phyloP scores from a whole-genome alignment of 2,797 vertebrate species.

The Leuciscus waleckii region DNA sequence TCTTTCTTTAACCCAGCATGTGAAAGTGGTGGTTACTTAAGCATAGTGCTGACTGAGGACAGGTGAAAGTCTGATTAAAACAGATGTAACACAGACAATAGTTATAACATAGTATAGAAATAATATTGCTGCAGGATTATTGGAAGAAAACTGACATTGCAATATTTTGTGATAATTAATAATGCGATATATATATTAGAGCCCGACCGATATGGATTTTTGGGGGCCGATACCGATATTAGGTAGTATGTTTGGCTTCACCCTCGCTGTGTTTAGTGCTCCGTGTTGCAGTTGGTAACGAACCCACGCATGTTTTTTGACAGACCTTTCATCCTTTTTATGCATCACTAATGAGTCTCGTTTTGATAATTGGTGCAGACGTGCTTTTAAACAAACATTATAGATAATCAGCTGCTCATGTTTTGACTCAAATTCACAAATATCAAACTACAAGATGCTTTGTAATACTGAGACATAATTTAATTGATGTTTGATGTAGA shows the following conservation, averaged over 20 bases:
- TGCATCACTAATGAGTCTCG: not conserved
- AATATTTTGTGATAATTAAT: too few species aligned
- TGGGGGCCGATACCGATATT: too few species aligned
- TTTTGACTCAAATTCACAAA: not conserved
- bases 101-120: too few species aligned
- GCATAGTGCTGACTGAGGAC: too few species aligned
- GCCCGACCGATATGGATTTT: too few species aligned
- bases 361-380: constrained; percentile 10
- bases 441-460: not conserved
- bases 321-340: not conserved
- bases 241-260: constrained; percentile 1
- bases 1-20: not conserved
- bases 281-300: not conserved
- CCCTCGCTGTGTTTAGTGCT: not conserved
- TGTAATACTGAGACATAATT: not conserved
- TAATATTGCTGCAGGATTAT: too few species aligned
- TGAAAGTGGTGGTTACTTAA: not conserved
- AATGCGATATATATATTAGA: too few species aligned
- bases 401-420: not conserved
- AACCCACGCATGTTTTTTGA: not conserved
- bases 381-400: not conserved
- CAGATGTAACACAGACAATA: too few species aligned
- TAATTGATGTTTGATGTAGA: not conserved
- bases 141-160: too few species aligned
- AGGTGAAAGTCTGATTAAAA: too few species aligned